Conservation (phyloP, 2,113 vertebrate genomes). For the Coregonus clupeaformis region DNA sequence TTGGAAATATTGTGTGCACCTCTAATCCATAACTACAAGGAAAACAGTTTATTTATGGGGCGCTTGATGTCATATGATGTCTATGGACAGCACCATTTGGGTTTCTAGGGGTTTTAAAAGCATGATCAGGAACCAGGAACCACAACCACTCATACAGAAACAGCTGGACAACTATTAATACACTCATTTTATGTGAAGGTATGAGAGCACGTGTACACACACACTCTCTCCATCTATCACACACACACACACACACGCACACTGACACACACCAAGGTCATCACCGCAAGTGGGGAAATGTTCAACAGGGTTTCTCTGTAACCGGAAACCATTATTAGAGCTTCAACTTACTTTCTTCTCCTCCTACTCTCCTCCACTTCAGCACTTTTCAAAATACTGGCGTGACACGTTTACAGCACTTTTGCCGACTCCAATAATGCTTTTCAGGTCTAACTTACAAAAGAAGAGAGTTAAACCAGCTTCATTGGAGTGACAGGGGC, state of each 20-base stretch:
- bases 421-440: conserved; percentile 56
- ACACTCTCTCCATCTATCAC: conserved; percentile 6
- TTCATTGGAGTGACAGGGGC: too few species aligned
- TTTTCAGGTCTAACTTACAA: conserved; percentile 41
- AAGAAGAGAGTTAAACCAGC: conserved; percentile 34
- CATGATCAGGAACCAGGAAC: background rate
- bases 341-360: conserved; percentile 46
- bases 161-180: conserved; percentile 13
- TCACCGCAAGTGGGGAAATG: conserved; percentile 41
- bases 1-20: background rate
- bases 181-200: conserved; percentile 3
- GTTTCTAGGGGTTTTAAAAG: background rate
- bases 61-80: background rate
- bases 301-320: conserved; percentile 52
- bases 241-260: conserved; percentile 16
- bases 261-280: conserved; percentile 14
- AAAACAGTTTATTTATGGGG: background rate
- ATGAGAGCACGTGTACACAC: background rate
- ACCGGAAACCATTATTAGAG: conserved; percentile 66
- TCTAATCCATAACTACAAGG: background rate
- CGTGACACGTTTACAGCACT: conserved; percentile 62
- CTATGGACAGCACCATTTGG: background rate
- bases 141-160: background rate
- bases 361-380: conserved; percentile 46
- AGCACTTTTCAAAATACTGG: conserved; percentile 57